Evolutionary conservation across 1,140 invertebrate genomes (phyloP), one percentile per base, ranked within the genome.

Genomic region (Mylabris phalerata): DNA sequence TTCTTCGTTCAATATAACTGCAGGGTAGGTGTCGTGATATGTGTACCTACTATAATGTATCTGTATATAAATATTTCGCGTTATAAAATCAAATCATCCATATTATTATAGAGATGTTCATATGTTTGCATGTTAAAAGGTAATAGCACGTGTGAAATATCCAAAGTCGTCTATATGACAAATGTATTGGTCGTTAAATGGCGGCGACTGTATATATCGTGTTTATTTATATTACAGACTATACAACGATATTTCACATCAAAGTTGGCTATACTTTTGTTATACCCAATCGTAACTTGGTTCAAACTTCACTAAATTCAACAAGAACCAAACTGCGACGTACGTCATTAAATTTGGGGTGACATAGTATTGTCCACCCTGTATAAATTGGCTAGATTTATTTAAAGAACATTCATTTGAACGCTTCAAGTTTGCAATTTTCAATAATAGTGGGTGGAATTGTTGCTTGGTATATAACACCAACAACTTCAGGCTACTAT

Each of bases 61-160:
- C 41, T 9, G 51, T 54, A 46, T 49, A 50, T 60, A 51, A 60
- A 55, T 54, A 60, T 54, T 60, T 60, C 58, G 51, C 50, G 51
- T 60, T 55, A 60, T 60, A 60, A 60, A 60, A 60, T 60, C 50
- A 60, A 54, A 60, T 60, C 58, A 50, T 60, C 50, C 32, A 32
- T 32, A 32, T 32, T 32, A 32, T 32, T 60, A 54, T 50, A 60
- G 39, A 49, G 41, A 49, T 51, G 50, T 54, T 50, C 44, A 51
- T 49, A 55, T 43, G 45, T 54, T 60, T 55, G 59, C 59, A 60
- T 56, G 59, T 56, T 54, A 60, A 60, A 48, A 54, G 50, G 59
- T 52, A 50, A 60, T 60, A 60, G 51, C 59, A 60, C 41, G 52
- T 60, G 59, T 60, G 55, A 60, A 56, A 60, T 60, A 60, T 47